Evolutionary conservation across 2,797 vertebrate genomes (phyloP), one percentile per base, ranked within the genome.

Genomic region (Hybognathus amarus): DNA sequence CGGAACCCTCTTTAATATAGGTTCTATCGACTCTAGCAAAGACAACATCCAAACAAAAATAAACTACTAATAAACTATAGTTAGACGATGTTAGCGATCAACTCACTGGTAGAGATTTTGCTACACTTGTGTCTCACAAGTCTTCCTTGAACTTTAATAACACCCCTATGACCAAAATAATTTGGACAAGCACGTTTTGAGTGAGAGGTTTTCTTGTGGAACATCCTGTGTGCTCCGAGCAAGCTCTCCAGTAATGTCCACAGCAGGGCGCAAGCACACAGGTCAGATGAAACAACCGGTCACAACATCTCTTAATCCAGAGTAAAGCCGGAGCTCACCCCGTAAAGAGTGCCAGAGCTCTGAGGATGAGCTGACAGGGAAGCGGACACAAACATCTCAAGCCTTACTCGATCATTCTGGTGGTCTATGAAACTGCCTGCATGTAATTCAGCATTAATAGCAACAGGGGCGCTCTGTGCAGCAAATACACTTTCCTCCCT

Each of bases 381-480:
- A 40, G 50, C 22, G 17, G 63, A 50, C 79, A 66, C 59, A 66
- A 36, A 80, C 77, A 54, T 64, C 18, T 36, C 12, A 79, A 76
- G 56, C n/a, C 20, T n/a, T 42, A 22, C 30, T 38, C n/a, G 47
- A 64, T 18, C 36, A 13, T 45, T n/a, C 71, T 70, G 61, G 10
- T 20, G 61, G 63, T 79, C 77, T 66, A 54, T 18, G 33, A 66
- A 67, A 13, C 17, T 30, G 6, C 20, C 64, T 36, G 47, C 7
- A 5, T 74, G 77, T 74, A 36, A 67, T 67, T 30, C 15, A 52
- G 40, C 0, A 1, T 9, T 52, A 52, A 54, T 69, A 27, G 68
- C 91, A 88, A 88, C 8, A 91, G 92, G 90, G 91, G 92, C 89
- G 90, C 88, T 91, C 85, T 90, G 83, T 89, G 85, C 91, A 89